These are phyloP conservation scores for Pampusana beccarii DNA, from an alignment of 2,113 vertebrate species.

Conservation along the genomic window DNA sequence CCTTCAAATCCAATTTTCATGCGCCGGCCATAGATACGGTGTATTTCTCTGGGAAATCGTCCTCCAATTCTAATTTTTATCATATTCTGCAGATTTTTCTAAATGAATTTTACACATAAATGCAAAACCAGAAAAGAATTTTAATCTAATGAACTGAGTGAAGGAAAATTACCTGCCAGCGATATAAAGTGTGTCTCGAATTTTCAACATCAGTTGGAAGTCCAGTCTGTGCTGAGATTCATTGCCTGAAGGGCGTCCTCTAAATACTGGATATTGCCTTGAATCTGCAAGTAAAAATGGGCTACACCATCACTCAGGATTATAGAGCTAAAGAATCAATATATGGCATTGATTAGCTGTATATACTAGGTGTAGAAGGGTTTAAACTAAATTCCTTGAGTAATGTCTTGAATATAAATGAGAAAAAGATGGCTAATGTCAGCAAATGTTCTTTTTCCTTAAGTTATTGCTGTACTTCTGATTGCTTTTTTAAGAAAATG, in stretches of 20 bases:
- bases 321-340: conserved; percentile 80
- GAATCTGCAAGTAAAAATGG: conserved; percentile 88
- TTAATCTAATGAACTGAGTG: conserved; percentile 88
- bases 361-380: conserved; percentile 82
- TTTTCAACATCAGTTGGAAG: conserved; percentile 99
- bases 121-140: conserved; percentile 76
- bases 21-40: conserved; percentile 32
- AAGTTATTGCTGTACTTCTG: conserved; percentile 50
- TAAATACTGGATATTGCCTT: conserved; percentile 96
- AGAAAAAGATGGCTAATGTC: conserved; percentile 72
- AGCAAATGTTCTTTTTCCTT: conserved; percentile 70
- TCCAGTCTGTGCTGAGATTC: conserved; percentile 98
- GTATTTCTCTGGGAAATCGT: conserved; percentile 43
- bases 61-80: conserved; percentile 68
- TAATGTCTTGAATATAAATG: conserved; percentile 82
- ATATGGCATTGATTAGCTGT: conserved; percentile 81
- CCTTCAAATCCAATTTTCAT: conserved; percentile 62
- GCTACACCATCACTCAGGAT: conserved; percentile 83
- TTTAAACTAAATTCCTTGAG: conserved; percentile 82
- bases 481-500: conserved; percentile 67
- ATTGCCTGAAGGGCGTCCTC: conserved; percentile 96
- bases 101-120: conserved; percentile 76
- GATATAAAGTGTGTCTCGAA: conserved; percentile 98
- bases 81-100: conserved; percentile 72
- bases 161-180: conserved; percentile 94